phyloP scores from a whole-genome alignment of 2,888 invertebrate genomes.

The Caenorhabditis wallacei region DNA sequence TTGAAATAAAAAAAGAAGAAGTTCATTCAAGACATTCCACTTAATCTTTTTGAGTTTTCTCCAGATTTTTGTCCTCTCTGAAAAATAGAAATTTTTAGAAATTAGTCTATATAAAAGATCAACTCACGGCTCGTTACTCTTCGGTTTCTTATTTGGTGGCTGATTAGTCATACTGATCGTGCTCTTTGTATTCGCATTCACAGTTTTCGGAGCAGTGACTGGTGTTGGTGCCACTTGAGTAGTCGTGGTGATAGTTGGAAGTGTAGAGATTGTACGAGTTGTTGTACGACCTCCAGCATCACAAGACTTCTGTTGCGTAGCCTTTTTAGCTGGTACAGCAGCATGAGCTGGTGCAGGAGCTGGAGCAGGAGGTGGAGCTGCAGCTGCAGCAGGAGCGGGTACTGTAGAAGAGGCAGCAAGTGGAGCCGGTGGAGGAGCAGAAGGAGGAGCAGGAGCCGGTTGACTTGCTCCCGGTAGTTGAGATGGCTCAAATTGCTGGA shows the following conservation, averaged over 20 bases:
- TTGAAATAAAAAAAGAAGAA: background rate
- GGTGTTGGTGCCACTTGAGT: background rate
- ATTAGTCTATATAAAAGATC: background rate
- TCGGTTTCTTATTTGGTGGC: background rate
- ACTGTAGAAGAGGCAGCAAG: background rate
- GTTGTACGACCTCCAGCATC: background rate
- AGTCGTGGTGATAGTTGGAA: background rate
- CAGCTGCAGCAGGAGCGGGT: slow-evolving; percentile 1
- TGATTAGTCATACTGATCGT: slow-evolving; percentile 1
- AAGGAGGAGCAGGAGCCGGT: background rate
- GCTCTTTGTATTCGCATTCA: slow-evolving; percentile 14
- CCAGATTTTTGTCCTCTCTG: slow-evolving; percentile 11
- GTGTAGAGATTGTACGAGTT: background rate
- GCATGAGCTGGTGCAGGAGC: background rate
- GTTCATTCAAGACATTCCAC: background rate
- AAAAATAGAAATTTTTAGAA: background rate
- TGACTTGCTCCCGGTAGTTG: background rate
- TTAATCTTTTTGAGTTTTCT: slow-evolving; percentile 21
- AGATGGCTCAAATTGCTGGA: slow-evolving; percentile 23
- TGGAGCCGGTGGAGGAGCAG: background rate
- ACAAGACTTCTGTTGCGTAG: background rate
- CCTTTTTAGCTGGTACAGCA: background rate
- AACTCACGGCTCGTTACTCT: slow-evolving; percentile 20
- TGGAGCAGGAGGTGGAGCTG: background rate
- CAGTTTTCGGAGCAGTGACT: background rate